Evolutionary conservation across 1,140 invertebrate genomes (phyloP), one percentile per base, ranked within the genome.

Genomic region (Anadara kagoshimensis): DNA sequence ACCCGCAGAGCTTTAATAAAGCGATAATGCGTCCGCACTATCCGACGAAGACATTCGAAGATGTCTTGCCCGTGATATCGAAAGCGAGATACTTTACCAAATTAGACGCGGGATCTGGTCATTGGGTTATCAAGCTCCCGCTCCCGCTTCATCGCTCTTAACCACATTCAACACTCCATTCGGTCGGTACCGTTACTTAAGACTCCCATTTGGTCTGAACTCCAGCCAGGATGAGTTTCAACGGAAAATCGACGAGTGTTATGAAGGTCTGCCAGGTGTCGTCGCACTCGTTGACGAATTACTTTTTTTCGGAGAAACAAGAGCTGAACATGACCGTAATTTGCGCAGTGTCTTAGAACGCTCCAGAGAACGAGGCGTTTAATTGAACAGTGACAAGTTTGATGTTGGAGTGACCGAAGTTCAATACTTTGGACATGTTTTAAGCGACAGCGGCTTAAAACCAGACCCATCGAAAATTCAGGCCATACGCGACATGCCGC

Each of bases 111-210:
- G 81, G 16, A 80, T 83, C 71, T 54, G 89, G 88, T 12, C 63
- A 62, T 57, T 70, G 85, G 84, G 85, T 90, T 72, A 76, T 91
- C 0, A 79, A 79, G 20, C 74, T 92, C 59, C 54, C 45, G 72
- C 76, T 43, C 67, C 88, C 49, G 72, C 87, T 59, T 85, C 80
- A 18, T 73, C 68, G 0, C 26, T 53, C 0, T 61, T 81, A 0
- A 81, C 77, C 4, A 85, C 82, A 0, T 87, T 86, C 56, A 82
- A 78, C 29, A 81, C 83, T 0, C 86, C 83, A 29, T 88, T 82
- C 80, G 87, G 88, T 14, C 64, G 80, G 44, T 90, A 86, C 68
- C 73, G 76, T 36, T 90, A 78, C 29, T 26, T 76, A 0, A 49
- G 85, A 62, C 71, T 89, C 58, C 87, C 88, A 10, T 87, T 86